A percentile compares a stretch with the other conserved stretches of the same genome.
These are phyloP conservation scores for Drosophila affinis DNA, from an alignment of 2,888 invertebrate species.

Conservation along the genomic window DNA sequence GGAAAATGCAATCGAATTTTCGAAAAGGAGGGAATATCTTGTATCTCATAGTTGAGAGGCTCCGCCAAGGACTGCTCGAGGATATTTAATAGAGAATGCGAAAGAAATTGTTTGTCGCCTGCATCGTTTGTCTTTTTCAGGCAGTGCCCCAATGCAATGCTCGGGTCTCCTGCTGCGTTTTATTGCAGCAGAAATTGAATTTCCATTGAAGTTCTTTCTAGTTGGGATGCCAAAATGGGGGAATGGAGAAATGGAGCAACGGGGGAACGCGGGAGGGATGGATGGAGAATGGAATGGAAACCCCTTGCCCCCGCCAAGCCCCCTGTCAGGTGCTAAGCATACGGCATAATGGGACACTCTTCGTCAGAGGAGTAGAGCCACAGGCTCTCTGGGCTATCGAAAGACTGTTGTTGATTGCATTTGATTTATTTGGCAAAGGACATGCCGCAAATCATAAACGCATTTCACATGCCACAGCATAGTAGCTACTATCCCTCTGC, in stretches of 20 bases:
- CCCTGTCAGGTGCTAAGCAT: slow-evolving; percentile 39
- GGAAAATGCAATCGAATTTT: not conserved
- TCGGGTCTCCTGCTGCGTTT: slow-evolving; percentile 35
- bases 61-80: not conserved
- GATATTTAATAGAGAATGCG: slow-evolving; percentile 32
- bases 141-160: slow-evolving; percentile 8
- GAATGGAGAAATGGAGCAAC: not conserved
- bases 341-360: slow-evolving; percentile 50
- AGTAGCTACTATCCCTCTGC: not conserved
- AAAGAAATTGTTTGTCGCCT: slow-evolving; percentile 45
- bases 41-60: not conserved
- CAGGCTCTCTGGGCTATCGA: slow-evolving; percentile 3
- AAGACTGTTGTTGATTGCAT: slow-evolving; percentile 74
- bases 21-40: not conserved
- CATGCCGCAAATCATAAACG: slow-evolving; percentile 78
- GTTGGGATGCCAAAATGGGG: not conserved
- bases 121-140: slow-evolving; percentile 53
- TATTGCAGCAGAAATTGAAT: slow-evolving; percentile 65
- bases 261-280: too few species aligned
- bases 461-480: slow-evolving; percentile 57
- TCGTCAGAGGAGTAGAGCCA: too few species aligned
- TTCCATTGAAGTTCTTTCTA: slow-evolving; percentile 53
- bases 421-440: slow-evolving; percentile 75
- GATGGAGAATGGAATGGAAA: not conserved
- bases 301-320: not conserved